Evolutionary conservation across 2,888 invertebrate genomes (phyloP).

Genomic region (Cephus nigrinus): DNA sequence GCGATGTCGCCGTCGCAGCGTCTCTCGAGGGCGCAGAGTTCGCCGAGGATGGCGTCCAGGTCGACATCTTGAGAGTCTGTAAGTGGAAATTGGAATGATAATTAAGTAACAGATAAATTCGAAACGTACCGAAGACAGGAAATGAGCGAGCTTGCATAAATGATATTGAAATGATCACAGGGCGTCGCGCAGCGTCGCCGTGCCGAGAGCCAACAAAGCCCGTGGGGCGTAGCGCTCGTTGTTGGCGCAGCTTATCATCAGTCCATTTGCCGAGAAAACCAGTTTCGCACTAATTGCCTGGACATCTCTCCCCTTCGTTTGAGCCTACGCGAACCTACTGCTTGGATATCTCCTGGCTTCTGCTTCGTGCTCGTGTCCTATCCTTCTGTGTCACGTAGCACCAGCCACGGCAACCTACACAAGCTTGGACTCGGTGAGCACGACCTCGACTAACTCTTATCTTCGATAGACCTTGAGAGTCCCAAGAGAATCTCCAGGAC

Average conservation of each 20-base stretch:
- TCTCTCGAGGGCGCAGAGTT: conserved; percentile 91
- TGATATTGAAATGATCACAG: background rate
- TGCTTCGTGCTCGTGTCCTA: background rate
- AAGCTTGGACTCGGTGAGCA: background rate
- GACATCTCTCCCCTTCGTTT: conserved; percentile 31
- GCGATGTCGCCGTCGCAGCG: conserved; percentile 69
- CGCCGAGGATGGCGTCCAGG: conserved; percentile 95
- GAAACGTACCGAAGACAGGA: background rate
- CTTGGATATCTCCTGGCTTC: background rate
- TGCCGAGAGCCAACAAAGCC: background rate
- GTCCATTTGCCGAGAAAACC: conserved; percentile 38
- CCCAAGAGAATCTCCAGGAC: background rate
- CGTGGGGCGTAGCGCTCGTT: conserved; percentile 23
- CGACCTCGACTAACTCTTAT: background rate
- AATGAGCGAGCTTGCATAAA: background rate
- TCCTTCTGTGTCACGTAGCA: background rate
- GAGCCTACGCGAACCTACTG: background rate
- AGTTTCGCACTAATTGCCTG: conserved; percentile 50
- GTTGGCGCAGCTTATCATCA: conserved; percentile 29
- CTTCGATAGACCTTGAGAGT: background rate
- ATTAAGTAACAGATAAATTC: background rate
- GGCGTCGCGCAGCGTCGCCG: background rate
- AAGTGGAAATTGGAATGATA: background rate
- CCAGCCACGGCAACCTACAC: background rate
- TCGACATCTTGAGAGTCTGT: conserved; percentile 95